Base-by-base conservation (phyloP, 2,797 vertebrate species). In the Alauda arvensis region DNA sequence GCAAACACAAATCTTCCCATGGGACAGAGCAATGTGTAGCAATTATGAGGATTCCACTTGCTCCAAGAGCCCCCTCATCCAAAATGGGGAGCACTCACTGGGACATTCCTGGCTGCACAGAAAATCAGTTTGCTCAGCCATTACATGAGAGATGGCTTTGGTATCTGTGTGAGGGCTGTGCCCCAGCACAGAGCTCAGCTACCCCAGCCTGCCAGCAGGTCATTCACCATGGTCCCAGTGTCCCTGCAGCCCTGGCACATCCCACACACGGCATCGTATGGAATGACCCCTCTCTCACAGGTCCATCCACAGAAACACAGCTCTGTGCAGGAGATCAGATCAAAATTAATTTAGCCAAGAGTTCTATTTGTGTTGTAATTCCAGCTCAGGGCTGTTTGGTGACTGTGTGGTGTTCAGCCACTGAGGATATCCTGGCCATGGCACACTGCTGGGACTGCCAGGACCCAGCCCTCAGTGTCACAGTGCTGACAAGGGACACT, bases 1-100 rank as follows among this genome's bases (percentile, higher is more conserved):
- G 33, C 14, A 49, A 42, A 39, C 21, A 62, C 5, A 85, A 29
- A 19, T 33, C 25, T 65, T 68, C 33, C 40, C 31, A 23, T 6
- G 6, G 15, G 37, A 53, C 3, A 3, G 3, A 1, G 1, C 0
- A 1, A 1, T 8, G 5, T 6, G 5, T 0, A 37, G 8, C 1
- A 61, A 1, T 6, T 14, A 15, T 1, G 1, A 48, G 28, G 40
- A 68, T 42, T 76, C 17, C 45, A 31, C 21, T 18, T 48, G 11
- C 29, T 37, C 43, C 3, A 2, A 28, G 25, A 9, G 7, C 1
- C 25, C 4, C 31, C 19, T 42, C 1, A 3, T 23, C 33, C 46
- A 43, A 29, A 52, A 55, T 1, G 3, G 7, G 48, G 4, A 49
- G 12, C 2, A 12, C 39, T 52, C 67, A 12, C 33, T 23, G 29